Evolutionary conservation across 2,113 vertebrate genomes (phyloP).

Genomic region (Isurus oxyrinchus): DNA sequence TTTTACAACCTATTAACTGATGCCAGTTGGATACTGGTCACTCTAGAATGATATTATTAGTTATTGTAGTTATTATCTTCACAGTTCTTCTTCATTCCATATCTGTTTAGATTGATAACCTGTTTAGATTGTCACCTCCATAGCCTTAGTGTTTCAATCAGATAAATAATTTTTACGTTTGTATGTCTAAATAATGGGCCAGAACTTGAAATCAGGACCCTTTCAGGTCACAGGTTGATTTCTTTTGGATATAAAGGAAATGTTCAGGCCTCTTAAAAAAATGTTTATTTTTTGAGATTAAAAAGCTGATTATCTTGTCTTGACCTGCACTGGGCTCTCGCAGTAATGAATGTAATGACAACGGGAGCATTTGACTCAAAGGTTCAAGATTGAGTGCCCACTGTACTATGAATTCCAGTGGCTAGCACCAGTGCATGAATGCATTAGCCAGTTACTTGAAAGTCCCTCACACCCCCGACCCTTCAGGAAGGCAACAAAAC

Average conservation of each 20-base stretch:
- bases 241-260: too few species aligned
- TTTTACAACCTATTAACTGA: not conserved
- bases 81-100: not conserved
- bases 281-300: not conserved
- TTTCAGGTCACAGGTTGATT: too few species aligned
- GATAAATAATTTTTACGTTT: not conserved
- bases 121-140: not conserved
- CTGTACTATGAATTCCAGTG: too few species aligned
- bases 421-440: too few species aligned
- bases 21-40: not conserved
- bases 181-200: not conserved
- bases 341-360: too few species aligned
- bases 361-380: too few species aligned
- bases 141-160: not conserved
- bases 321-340: not conserved
- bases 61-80: not conserved
- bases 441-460: too few species aligned
- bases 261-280: too few species aligned
- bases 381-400: not conserved
- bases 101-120: not conserved
- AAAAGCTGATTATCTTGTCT: not conserved
- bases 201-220: too few species aligned
- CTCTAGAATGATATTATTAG: not conserved
- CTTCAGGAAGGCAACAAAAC: not conserved
- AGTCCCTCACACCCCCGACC: too few species aligned